Base-by-base conservation (phyloP, 2,797 vertebrate species). In the Podarcis siculus region DNA sequence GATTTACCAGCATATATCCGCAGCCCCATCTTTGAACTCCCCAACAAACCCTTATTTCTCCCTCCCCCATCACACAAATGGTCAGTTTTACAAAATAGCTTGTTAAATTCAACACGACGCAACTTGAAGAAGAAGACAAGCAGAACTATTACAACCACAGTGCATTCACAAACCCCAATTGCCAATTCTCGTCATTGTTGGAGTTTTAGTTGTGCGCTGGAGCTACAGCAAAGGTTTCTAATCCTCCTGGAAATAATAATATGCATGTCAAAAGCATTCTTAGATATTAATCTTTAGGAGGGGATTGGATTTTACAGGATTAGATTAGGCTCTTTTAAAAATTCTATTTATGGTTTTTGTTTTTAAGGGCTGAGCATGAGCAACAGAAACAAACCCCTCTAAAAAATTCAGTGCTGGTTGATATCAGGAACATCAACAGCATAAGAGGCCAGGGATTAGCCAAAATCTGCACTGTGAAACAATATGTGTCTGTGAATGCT, bases 31-130 rank as follows among this genome's bases (percentile, higher is more conserved):
- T 90, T 85, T 71, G 39, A 92, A 80, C 42, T 89, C 61, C 15
- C 86, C 83, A 86, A 80, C 12, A 90, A 80, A 67, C 8, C 1
- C 39, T 85, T 87, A 83, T 94, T 95, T 89, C 91, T 92, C 84
- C 76, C 91, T 94, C 88, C 72, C 1, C 85, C 0, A 0, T 94
- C 88, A 42, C 39, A 91, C 92, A 93, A 93, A 93, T 87, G 87
- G 91, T 90, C 89, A 61, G 89, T 73, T 86, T 89, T 88, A 86
- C 91, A 89, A 94, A 93, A 87, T 30, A 90, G 49, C 49, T 87
- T 83, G 72, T 88, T 90, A 94, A 89, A 6, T 93, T 87, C 88
- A 88, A n/a, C 87, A 15, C 78, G 82, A 71, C 32, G 19, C 4
- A 39, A 27, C 2, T 17, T 66, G 15, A 30, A 79, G 17, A 67